phyloP scores from a whole-genome alignment of 2,888 invertebrate species.

The Villa cingulata region DNA sequence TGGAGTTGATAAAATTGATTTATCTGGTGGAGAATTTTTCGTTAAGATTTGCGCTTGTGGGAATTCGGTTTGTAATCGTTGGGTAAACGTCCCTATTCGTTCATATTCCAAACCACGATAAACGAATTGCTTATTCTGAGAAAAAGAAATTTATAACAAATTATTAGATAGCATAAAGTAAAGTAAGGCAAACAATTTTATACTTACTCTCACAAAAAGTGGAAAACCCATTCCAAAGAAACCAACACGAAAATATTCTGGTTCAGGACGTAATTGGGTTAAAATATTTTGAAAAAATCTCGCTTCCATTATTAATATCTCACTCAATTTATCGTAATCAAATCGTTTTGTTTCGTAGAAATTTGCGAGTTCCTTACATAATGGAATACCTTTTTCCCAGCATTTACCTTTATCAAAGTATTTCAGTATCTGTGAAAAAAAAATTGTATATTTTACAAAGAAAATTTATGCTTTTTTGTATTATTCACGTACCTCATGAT shows the following conservation, averaged over 20 bases:
- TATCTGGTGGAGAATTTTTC: conserved; percentile 84
- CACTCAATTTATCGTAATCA: conserved; percentile 77
- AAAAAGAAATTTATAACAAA: conserved; percentile 5
- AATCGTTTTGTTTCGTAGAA: conserved; percentile 76
- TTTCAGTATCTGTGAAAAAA: conserved; percentile 52
- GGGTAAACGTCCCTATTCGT: conserved; percentile 84
- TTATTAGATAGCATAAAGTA: background rate
- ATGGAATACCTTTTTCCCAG: conserved; percentile 90
- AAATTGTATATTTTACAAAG: background rate
- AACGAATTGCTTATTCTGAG: conserved; percentile 84
- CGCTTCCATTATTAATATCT: conserved; percentile 72
- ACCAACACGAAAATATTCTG: conserved; percentile 89
- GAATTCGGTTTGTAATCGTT: conserved; percentile 84
- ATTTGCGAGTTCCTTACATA: conserved; percentile 77
- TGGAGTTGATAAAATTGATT: conserved; percentile 69
- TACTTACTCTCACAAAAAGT: conserved; percentile 76
- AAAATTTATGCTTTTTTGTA: background rate
- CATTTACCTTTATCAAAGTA: conserved; percentile 93
- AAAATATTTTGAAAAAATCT: conserved; percentile 85
- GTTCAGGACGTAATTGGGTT: conserved; percentile 75
- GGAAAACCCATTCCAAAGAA: conserved; percentile 91
- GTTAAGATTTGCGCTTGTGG: conserved; percentile 86
- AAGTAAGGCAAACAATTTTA: background rate
- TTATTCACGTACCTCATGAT: conserved; percentile 49
- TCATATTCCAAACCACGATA: conserved; percentile 94